Conservation (phyloP, 2,113 vertebrate species). For the Noctilio leporinus region DNA sequence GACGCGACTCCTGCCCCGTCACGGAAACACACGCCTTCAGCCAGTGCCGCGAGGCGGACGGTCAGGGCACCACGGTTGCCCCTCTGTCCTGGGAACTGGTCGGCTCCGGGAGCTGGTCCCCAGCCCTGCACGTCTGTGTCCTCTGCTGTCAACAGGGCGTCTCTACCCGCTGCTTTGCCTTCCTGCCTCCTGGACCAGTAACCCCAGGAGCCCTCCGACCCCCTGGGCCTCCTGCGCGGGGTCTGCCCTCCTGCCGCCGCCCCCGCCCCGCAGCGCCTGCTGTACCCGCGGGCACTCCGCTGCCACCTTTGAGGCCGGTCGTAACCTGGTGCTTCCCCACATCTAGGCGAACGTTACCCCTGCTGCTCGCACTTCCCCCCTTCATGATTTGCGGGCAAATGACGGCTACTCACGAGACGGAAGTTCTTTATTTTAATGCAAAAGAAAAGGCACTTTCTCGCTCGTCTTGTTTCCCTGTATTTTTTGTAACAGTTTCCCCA, state of each 20-base stretch:
- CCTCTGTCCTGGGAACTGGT: accelerated
- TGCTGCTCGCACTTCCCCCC: neutral
- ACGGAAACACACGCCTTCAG: no score
- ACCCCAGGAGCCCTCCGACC: neutral
- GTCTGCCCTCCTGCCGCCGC: no score
- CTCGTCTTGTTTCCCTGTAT: neutral
- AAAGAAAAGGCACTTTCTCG: neutral
- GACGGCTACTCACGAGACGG: slow-evolving; percentile 2
- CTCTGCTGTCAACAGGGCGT: neutral
- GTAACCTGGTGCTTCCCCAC: neutral
- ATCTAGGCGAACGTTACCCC: neutral
- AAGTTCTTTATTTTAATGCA: slow-evolving; percentile 50
- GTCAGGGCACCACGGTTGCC: no score
- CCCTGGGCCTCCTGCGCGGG: no score
- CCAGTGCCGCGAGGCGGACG: neutral
- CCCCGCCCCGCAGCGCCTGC: no score
- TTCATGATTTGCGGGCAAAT: slow-evolving; percentile 25
- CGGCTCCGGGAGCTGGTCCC: neutral
- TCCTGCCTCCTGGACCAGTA: neutral
- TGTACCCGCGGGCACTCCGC: no score
- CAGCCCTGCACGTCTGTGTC: accelerated
- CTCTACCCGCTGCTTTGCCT: no score
- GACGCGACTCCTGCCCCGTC: neutral
- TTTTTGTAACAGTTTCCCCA: neutral
- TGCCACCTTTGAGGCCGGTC: neutral